phyloP scores from a whole-genome alignment of 1,140 invertebrate genomes.

The Pseudomyrmex flavicornis region DNA sequence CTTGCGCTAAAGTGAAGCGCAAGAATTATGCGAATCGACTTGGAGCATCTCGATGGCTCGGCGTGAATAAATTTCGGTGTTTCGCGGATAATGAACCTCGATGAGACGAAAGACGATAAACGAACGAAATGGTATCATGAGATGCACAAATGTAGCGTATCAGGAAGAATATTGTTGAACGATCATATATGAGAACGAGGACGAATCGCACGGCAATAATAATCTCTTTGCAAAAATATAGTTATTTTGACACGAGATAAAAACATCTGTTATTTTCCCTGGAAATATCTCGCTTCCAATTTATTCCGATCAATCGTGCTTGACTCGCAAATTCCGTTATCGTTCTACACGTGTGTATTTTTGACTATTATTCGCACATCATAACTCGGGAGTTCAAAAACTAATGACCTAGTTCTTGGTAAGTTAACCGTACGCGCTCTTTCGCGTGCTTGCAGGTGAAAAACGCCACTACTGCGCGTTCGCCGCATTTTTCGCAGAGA shows the following conservation, averaged over 20 bases:
- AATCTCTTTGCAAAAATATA: neutral
- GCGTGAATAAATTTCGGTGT: slow-evolving; percentile 54
- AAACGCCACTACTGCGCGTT: slow-evolving; percentile 42
- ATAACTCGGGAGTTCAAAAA: slow-evolving; percentile 27
- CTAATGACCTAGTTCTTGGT: slow-evolving; percentile 41
- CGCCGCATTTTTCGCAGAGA: slow-evolving; percentile 39
- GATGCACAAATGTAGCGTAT: slow-evolving; percentile 12
- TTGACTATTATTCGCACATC: slow-evolving; percentile 47
- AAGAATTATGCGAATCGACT: slow-evolving; percentile 54
- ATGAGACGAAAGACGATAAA: slow-evolving; percentile 36
- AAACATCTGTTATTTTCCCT: neutral
- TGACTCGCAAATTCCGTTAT: slow-evolving; percentile 34
- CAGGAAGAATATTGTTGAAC: too few species aligned
- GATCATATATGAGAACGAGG: neutral
- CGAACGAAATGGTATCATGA: neutral
- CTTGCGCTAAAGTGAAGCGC: slow-evolving; percentile 30
- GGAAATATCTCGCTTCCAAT: neutral
- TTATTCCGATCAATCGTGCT: slow-evolving; percentile 5
- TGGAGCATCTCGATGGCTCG: slow-evolving; percentile 1
- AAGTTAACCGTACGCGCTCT: slow-evolving; percentile 36
- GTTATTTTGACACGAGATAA: neutral
- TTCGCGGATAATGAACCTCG: slow-evolving; percentile 53
- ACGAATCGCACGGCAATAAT: neutral
- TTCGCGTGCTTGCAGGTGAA: slow-evolving; percentile 27
- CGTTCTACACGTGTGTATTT: slow-evolving; percentile 14